These are phyloP conservation scores for Spilogale gracilis DNA, from an alignment of 2,113 vertebrate genomes.

Conservation along the genomic window DNA sequence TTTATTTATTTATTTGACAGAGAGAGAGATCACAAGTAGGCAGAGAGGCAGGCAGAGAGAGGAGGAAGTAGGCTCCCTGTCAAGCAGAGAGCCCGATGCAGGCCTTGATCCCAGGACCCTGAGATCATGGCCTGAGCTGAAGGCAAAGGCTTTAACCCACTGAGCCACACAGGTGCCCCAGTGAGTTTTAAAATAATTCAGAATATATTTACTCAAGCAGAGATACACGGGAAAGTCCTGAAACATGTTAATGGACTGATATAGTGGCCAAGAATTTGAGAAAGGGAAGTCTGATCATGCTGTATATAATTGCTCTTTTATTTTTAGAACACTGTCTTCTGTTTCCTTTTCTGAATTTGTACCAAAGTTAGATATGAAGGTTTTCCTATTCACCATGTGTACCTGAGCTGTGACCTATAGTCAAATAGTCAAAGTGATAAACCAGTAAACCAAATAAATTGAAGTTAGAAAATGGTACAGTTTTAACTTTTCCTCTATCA, in stretches of 20 bases:
- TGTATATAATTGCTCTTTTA: not conserved
- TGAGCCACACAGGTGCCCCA: not conserved
- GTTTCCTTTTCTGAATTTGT: not conserved
- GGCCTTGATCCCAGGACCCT: too few relatives aligned
- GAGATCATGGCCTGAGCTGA: too few relatives aligned
- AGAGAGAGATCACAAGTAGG: too few relatives aligned
- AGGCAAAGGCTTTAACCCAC: too few relatives aligned
- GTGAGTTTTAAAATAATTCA: conserved; percentile 11
- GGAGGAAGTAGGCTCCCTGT: too few relatives aligned
- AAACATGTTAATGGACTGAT: not conserved
- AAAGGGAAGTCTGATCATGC: not conserved
- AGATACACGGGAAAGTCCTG: not conserved
- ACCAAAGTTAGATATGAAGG: not conserved
- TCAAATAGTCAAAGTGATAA: conserved; percentile 18
- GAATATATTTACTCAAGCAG: not conserved
- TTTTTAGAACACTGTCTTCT: not conserved
- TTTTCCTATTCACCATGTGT: not conserved
- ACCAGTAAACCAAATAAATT: not conserved
- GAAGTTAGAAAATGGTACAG: not conserved
- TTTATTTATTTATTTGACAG: too few relatives aligned
- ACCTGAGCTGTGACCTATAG: not conserved
- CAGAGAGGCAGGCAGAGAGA: too few relatives aligned
- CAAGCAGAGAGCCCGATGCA: too few relatives aligned
- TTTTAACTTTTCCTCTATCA: not conserved
- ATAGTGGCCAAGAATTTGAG: not conserved